These are phyloP conservation scores for Brachionus angularis DNA, from an alignment of 1,140 invertebrate species.

Conservation along the genomic window DNA sequence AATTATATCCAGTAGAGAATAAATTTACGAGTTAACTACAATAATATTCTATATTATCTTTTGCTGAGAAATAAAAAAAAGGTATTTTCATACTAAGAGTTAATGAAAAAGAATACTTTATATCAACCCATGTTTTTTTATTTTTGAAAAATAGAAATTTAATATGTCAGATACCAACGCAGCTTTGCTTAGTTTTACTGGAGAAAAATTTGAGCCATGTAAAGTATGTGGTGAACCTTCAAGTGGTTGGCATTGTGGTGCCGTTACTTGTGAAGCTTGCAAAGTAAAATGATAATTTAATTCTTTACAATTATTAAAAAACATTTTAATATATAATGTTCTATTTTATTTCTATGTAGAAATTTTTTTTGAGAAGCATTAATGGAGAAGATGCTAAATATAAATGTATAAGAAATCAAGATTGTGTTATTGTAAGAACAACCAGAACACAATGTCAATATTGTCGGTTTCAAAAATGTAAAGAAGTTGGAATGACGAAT, in stretches of 20 bases:
- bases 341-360: too few species aligned
- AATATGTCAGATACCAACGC: conserved; percentile 16
- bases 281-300: conserved; percentile 50
- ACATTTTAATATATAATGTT: too few species aligned
- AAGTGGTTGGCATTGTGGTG: conserved; percentile 58
- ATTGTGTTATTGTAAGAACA: conserved; percentile 55
- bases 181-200: conserved; percentile 9
- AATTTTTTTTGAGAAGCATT: conserved; percentile 56
- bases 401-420: conserved; percentile 51
- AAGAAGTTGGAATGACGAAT: conserved; percentile 95
- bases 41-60: too few species aligned
- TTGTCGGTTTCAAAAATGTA: conserved; percentile 97
- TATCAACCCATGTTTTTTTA: too few species aligned
- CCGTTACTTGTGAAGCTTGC: conserved; percentile 58
- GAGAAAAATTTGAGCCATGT: conserved; percentile 47
- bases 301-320: not conserved
- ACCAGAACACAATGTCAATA: conserved; percentile 74
- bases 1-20: too few species aligned
- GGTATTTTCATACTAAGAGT: too few species aligned
- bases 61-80: too few species aligned
- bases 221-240: conserved; percentile 56
- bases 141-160: not conserved
- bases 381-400: conserved; percentile 54
- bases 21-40: too few species aligned
- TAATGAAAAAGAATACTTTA: too few species aligned